Percentiles rank a stretch among this genome's conserved stretches.
phyloP scores from a whole-genome alignment of 2,113 vertebrate species.

The Hydropotes inermis region DNA sequence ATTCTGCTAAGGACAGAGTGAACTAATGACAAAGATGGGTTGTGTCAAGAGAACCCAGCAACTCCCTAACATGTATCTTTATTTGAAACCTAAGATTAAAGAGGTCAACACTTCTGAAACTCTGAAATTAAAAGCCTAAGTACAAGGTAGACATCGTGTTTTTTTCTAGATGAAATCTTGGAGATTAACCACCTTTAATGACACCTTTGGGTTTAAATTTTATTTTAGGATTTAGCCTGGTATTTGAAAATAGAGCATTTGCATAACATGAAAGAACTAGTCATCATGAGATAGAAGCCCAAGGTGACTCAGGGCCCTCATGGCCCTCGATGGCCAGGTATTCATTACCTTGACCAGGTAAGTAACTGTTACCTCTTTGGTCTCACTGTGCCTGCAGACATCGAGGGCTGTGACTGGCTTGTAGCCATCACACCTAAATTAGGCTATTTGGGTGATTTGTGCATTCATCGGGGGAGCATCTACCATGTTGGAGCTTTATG shows the following conservation, averaged over 20 bases:
- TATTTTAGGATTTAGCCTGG: background rate
- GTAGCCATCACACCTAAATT: background rate
- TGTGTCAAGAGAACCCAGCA: background rate
- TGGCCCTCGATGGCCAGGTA: background rate
- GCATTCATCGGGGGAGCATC: background rate
- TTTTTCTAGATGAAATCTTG: slow-evolving; percentile 21
- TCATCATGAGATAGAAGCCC: background rate
- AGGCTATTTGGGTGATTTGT: background rate
- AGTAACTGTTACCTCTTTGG: background rate
- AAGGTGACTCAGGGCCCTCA: background rate
- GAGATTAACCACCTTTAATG: slow-evolving; percentile 27
- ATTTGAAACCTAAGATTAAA: slow-evolving; percentile 26
- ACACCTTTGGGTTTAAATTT: slow-evolving; percentile 38
- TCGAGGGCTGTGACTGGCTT: background rate
- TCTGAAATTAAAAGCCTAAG: slow-evolving; percentile 28
- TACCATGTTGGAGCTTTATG: background rate
- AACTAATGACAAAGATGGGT: slow-evolving; percentile 7
- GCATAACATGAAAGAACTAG: background rate
- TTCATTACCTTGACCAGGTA: background rate
- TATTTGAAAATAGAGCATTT: slow-evolving; percentile 8
- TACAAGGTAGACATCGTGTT: background rate
- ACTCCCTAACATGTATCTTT: background rate
- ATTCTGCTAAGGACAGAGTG: background rate
- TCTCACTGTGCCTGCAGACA: background rate
- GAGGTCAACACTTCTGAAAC: slow-evolving; percentile 8